Base-by-base conservation (phyloP, 35 echinoderm and acorn worm species). In the Apostichopus parvimensis region DNA sequence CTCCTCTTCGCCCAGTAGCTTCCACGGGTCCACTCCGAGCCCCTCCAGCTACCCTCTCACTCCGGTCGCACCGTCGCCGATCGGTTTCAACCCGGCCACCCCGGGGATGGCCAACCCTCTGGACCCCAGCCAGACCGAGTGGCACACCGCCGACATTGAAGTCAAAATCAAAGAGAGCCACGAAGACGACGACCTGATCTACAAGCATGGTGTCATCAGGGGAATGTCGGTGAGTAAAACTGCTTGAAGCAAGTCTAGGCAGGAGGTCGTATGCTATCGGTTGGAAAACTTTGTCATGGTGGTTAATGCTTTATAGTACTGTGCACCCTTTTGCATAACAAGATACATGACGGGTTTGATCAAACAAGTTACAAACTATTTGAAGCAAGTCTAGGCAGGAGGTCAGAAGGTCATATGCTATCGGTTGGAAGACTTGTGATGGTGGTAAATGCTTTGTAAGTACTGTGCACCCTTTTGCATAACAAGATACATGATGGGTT, bases 31-130 rank as follows among this genome's bases (percentile, higher is more conserved):
- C 73, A 99, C 91, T 15, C 97, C 97, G 1, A 99, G 97, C 81
- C 97, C 97, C 1, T 60, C 82, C 4, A 92, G 95, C n/a, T 99
- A 93, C 90, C 95, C 97, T 6, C 90, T 93, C 72, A 95, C 94
- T 0, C 97, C 97, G 22, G 92, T 92, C 17, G 97, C 95, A 3
- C 95, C 97, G 5, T 96, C 95, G n/a, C 95, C 97, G 1, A 59
- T 94, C 62, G 97, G 97, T 8, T 99, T 94, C 92, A 98, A 95
- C 77, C 97, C 97, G 5, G 86, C 93, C 73, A 99, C 97, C n/a
- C 97, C 95, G 6, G 95, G 97, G 73, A 92, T 92, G 20, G 92
- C 77, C n/a, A 71, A 75, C 23, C 79, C 90, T 24, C 24, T 94
- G 90, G 94, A 98, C 54, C 83, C 91, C 6, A 78, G 56, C 14